Evolutionary conservation across 2,113 vertebrate genomes (phyloP), one percentile per base, ranked within the genome.

Genomic region (Murina feae): DNA sequence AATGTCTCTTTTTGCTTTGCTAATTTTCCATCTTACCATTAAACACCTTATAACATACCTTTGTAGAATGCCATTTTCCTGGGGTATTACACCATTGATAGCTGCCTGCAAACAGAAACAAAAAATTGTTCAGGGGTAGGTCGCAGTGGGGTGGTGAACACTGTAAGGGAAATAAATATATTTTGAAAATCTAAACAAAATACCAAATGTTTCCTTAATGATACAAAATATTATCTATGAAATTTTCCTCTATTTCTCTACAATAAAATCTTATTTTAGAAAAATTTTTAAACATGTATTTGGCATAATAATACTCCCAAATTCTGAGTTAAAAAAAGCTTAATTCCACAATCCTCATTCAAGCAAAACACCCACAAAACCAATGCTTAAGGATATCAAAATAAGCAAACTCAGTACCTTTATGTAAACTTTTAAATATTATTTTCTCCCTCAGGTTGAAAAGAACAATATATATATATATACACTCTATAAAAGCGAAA

Each of bases 31-130:
- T 90, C 17, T 89, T 88, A 90, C 18, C 58, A 72, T 32, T 87
- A 81, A 82, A 18, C 16, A 55, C 16, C 39, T 76, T 91, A 42
- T 47, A 82, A 97, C 98, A 98, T 99, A 99, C 99, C 99, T 99
- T 98, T 99, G 99, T 97, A 99, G 98, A 98, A 99, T 99, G 97
- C 99, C 99, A 69, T 99, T 99, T 98, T 99, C 99, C 97, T 99
- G 99, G 96, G 99, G 99, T 98, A 99, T 99, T 96, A 99, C 99
- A 96, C 99, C 99, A 98, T 99, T 99, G 98, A 99, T 99, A 98
- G 99, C 99, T 98, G 99, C 99, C 99, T 99, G 98, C 89, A 98
- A 98, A 98, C n/a, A 97, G 96, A 85, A 89, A 91, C 8, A 95
- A 37, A n/a, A 92, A 94, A 97, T 65, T 84, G 16, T n/a, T 79